Conservation (phyloP, 2,888 invertebrate genomes). For the Drosophila stalkeri region DNA sequence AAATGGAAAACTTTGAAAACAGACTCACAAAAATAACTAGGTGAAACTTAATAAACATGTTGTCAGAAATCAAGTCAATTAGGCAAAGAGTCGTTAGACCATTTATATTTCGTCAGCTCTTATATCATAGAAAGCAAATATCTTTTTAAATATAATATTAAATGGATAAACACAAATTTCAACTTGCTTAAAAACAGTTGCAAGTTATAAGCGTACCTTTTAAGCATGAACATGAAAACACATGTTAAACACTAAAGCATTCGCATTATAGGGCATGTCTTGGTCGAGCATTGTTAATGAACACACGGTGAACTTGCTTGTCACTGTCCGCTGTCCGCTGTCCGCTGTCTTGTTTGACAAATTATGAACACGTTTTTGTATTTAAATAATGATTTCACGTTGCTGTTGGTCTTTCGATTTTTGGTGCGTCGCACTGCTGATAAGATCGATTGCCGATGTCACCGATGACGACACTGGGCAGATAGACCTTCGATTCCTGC, state of each 20-base stretch:
- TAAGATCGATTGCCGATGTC: conserved; percentile 51
- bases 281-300: neutral
- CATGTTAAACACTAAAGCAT: neutral
- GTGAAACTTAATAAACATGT: too few relatives aligned
- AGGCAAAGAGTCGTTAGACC: too few relatives aligned
- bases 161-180: neutral
- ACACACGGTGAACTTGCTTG: conserved; percentile 24
- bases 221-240: neutral
- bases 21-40: neutral
- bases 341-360: conserved; percentile 53
- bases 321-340: conserved; percentile 7
- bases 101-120: too few relatives aligned
- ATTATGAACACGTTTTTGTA: conserved; percentile 66
- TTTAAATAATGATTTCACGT: conserved; percentile 45
- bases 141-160: neutral
- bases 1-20: neutral
- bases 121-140: too few relatives aligned
- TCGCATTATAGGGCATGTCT: conserved; percentile 8
- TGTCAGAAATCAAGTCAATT: too few relatives aligned
- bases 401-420: conserved; percentile 31
- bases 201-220: neutral
- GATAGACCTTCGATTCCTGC: conserved; percentile 33
- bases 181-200: neutral
- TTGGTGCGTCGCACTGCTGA: conserved; percentile 55
- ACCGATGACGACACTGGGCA: conserved; percentile 25